Evolutionary conservation across 2,113 vertebrate genomes (phyloP).

Genomic region (Zootoca vivipara): DNA sequence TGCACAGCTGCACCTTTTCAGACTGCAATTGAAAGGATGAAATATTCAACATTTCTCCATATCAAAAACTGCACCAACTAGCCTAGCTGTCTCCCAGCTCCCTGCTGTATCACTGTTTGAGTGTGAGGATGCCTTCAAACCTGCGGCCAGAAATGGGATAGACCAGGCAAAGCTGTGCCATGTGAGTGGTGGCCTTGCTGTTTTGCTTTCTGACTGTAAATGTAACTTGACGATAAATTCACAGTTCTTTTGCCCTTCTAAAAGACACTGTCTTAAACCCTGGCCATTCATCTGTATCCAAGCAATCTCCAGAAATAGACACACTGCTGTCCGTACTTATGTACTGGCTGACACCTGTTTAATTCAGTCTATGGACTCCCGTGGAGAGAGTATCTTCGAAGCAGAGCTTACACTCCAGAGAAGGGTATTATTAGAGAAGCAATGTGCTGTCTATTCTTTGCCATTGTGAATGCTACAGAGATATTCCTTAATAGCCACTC

Average conservation of each 20-base stretch:
- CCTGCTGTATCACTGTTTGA: background rate
- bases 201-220: background rate
- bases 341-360: background rate
- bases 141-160: background rate
- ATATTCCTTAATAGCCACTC: background rate
- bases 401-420: background rate
- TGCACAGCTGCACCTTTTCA: background rate
- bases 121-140: background rate
- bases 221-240: background rate
- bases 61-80: background rate
- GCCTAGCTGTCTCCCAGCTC: background rate
- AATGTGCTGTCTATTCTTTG: background rate
- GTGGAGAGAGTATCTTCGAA: background rate
- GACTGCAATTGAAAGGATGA: background rate
- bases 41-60: background rate
- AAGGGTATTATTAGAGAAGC: slow-evolving; percentile 10
- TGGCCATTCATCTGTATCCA: background rate
- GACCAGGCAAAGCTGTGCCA: background rate
- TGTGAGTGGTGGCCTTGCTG: background rate
- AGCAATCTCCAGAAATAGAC: slow-evolving; percentile 11
- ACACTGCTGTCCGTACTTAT: background rate
- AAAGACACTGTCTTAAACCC: background rate
- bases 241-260: slow-evolving; percentile 2
- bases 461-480: background rate
- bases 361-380: slow-evolving; percentile 7